Conservation (phyloP, 2,113 vertebrate genomes). For the Plecturocebus donacophilus region DNA sequence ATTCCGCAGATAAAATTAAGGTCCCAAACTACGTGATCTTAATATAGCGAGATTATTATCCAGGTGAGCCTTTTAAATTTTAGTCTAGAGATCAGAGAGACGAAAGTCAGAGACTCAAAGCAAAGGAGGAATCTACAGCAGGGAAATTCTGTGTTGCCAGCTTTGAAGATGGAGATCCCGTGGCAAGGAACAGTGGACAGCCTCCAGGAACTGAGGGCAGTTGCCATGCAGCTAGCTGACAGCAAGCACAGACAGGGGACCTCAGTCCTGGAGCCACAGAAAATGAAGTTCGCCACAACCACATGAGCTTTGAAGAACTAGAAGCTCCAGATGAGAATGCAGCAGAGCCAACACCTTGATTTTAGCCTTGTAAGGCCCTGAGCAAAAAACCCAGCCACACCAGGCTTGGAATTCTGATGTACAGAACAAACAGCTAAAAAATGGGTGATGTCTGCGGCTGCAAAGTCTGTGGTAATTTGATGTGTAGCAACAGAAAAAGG, state of each 20-base stretch:
- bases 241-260: not conserved
- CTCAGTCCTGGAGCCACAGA: not conserved
- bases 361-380: not conserved
- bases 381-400: not conserved
- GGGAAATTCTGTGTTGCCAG: not conserved
- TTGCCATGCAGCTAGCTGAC: fast-evolving
- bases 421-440: not conserved
- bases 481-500: not conserved
- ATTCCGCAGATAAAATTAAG: not conserved
- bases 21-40: not conserved
- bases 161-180: not conserved
- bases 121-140: not conserved
- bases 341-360: not conserved
- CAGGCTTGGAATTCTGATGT: not conserved
- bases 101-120: not conserved
- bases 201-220: not conserved
- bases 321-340: not conserved
- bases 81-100: not conserved
- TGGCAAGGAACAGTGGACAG: not conserved
- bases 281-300: not conserved
- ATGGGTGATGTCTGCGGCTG: not conserved
- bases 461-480: not conserved
- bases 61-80: not conserved
- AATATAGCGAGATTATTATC: not conserved
- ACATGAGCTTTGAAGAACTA: not conserved